Evolutionary conservation across 2,888 invertebrate genomes (phyloP).

Genomic region (Polylopha cassiicola): DNA sequence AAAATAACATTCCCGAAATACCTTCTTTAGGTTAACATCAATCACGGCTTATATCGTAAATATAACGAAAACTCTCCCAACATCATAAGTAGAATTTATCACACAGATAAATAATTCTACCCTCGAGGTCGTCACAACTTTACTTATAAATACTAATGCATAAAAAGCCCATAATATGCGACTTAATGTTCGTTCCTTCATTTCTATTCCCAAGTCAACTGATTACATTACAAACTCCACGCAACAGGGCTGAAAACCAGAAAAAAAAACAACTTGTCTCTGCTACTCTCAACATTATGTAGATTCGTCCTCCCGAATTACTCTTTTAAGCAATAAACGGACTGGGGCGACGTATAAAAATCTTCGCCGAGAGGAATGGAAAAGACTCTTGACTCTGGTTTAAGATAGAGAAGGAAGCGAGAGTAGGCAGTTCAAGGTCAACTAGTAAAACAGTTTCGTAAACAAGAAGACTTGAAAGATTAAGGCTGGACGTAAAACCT

Average conservation of each 20-base stretch:
- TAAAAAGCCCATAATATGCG: conserved; percentile 4
- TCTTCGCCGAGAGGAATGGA: conserved; percentile 52
- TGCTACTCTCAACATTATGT: conserved; percentile 61
- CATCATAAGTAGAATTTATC: conserved; percentile 17
- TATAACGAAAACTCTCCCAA: conserved; percentile 11
- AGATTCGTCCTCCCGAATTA: conserved; percentile 66
- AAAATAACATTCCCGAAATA: too few relatives aligned
- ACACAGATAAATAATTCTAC: conserved; percentile 14
- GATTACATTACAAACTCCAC: conserved; percentile 40
- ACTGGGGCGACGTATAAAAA: conserved; percentile 60
- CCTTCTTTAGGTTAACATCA: too few relatives aligned
- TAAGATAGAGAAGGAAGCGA: conserved; percentile 24
- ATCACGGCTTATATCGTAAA: conserved; percentile 13
- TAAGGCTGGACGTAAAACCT: too few relatives aligned
- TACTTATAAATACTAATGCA: conserved; percentile 5
- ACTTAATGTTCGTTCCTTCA: conserved; percentile 14
- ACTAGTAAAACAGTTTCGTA: too few relatives aligned
- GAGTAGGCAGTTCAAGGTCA: conserved; percentile 11
- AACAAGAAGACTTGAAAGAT: too few relatives aligned
- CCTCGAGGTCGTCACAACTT: conserved; percentile 12
- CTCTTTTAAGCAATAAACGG: conserved; percentile 72
- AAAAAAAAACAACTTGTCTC: conserved; percentile 61
- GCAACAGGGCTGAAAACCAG: conserved; percentile 24
- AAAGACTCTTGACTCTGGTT: conserved; percentile 25
- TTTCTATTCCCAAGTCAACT: conserved; percentile 33